phyloP scores from a whole-genome alignment of 2,113 vertebrate species.

The Acrocephalus arundinaceus region DNA sequence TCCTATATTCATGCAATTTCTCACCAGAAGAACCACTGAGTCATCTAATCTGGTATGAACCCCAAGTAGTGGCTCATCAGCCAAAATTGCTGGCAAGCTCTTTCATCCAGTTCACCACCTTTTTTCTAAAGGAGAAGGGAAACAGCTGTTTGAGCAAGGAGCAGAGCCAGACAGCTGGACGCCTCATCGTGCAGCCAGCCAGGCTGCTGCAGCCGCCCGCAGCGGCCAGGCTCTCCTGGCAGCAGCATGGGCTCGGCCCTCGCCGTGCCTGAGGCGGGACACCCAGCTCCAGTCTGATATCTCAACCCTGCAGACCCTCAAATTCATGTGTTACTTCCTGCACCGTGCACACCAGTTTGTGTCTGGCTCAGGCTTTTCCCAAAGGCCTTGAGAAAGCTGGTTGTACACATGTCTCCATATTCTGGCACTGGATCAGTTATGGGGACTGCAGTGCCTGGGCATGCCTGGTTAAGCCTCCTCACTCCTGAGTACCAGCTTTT shows the following conservation, averaged over 20 bases:
- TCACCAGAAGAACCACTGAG: conserved; percentile 43
- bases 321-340: background rate
- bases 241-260: background rate
- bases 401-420: fast-evolving
- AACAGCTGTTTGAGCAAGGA: conserved; percentile 56
- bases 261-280: fast-evolving
- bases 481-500: background rate
- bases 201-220: background rate
- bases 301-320: background rate
- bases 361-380: background rate
- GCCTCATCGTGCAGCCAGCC: background rate
- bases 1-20: background rate
- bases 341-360: background rate
- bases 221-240: background rate
- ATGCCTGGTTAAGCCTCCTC: background rate
- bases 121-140: conserved; percentile 53
- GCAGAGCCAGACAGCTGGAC: conserved; percentile 57
- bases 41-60: conserved; percentile 53
- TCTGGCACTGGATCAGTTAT: background rate
- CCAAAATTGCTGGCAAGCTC: conserved; percentile 37
- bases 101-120: conserved; percentile 60
- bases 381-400: background rate
- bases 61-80: conserved; percentile 15
- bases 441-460: background rate
- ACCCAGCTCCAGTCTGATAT: background rate